Evolutionary conservation across 2,888 invertebrate species (phyloP).

Genomic region (Crossocerus cetratus): DNA sequence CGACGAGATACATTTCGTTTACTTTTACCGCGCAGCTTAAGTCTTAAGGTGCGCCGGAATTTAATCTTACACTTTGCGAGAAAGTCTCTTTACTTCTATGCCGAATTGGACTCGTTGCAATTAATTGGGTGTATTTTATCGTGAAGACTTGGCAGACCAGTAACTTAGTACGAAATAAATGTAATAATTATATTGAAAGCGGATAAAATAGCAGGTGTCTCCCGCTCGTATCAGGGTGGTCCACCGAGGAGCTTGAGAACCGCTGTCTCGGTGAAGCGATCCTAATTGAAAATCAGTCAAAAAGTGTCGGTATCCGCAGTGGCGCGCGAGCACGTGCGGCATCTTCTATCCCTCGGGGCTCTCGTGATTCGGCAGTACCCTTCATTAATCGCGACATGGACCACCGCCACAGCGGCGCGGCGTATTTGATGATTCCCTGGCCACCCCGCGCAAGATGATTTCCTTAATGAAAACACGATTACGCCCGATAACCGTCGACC

Average conservation of each 20-base stretch:
- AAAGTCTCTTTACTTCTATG: too few species aligned
- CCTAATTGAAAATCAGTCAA: constrained; percentile 64
- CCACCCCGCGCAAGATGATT: constrained; percentile 58
- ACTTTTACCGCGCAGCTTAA: too few species aligned
- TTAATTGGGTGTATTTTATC: too few species aligned
- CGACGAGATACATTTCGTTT: too few species aligned
- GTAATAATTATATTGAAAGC: too few species aligned
- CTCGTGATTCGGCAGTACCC: constrained; percentile 62
- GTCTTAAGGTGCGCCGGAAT: too few species aligned
- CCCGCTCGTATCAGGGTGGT: background rate
- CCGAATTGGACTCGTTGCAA: too few species aligned
- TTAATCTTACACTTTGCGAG: too few species aligned
- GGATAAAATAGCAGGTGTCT: background rate
- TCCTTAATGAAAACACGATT: constrained; percentile 65
- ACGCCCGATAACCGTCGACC: constrained; percentile 56
- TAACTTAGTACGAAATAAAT: too few species aligned
- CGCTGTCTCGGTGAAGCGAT: constrained; percentile 34
- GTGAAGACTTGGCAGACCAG: too few species aligned
- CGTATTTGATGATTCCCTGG: constrained; percentile 58
- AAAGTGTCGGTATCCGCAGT: constrained; percentile 40
- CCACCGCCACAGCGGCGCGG: constrained; percentile 55
- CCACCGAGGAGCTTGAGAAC: constrained; percentile 37
- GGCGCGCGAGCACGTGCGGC: constrained; percentile 42
- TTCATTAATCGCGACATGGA: constrained; percentile 66
- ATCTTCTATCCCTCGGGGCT: constrained; percentile 52